Conservation (phyloP, 1,140 invertebrate species). For the Dolichoris vasculosae region DNA sequence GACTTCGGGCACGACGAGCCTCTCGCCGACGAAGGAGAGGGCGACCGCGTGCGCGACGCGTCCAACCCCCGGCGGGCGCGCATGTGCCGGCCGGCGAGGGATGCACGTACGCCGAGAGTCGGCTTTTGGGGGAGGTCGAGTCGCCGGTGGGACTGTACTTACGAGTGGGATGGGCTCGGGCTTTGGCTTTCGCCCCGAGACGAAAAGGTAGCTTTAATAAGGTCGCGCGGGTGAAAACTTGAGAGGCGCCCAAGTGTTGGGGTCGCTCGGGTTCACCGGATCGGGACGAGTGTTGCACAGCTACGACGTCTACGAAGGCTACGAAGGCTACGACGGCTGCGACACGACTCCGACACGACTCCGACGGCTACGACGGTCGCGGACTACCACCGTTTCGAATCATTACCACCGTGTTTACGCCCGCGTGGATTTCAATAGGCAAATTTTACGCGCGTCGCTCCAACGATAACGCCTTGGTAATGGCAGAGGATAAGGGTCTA, state of each 20-base stretch:
- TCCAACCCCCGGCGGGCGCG: background rate
- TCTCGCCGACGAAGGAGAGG: background rate
- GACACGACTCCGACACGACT: too few species aligned
- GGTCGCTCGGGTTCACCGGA: background rate
- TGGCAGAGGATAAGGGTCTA: background rate
- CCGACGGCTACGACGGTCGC: too few species aligned
- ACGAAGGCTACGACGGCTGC: too few species aligned
- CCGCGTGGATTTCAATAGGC: background rate
- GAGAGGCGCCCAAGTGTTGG: background rate
- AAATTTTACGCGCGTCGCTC: background rate
- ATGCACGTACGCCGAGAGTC: background rate
- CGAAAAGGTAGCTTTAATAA: background rate
- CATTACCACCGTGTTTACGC: background rate
- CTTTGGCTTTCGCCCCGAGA: background rate
- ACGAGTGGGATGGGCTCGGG: background rate
- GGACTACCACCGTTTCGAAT: too few species aligned
- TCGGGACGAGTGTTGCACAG: too few species aligned
- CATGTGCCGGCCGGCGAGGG: constrained; percentile 20
- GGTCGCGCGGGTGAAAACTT: background rate
- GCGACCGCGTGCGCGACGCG: constrained; percentile 2
- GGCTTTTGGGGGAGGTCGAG: background rate
- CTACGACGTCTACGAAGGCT: too few species aligned
- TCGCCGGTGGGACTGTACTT: background rate
- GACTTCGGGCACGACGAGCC: background rate
- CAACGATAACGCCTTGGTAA: background rate